A percentile compares a stretch with the other conserved stretches of the same genome.
Evolutionary conservation across 2,797 vertebrate genomes (phyloP).

Genomic region (Myotis planiceps): DNA sequence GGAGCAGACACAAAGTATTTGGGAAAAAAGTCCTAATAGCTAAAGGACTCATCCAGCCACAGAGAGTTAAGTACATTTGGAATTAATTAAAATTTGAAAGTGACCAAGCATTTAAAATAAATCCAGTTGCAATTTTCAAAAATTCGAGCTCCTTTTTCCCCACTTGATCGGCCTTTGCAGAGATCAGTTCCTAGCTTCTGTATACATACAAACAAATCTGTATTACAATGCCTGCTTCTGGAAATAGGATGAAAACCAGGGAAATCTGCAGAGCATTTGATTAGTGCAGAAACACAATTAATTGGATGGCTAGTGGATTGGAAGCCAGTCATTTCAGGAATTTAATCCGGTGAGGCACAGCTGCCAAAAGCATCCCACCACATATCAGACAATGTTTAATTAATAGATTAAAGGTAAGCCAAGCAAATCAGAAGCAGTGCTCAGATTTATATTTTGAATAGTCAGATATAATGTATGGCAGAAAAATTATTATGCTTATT

Average conservation of each 20-base stretch:
- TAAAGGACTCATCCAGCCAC: background rate
- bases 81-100: conserved; percentile 30
- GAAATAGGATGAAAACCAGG: conserved; percentile 57
- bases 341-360: conserved; percentile 52
- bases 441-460: background rate
- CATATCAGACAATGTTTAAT: conserved; percentile 64
- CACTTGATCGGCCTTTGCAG: conserved; percentile 32
- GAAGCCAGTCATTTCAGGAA: conserved; percentile 68
- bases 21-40: background rate
- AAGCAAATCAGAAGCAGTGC: conserved; percentile 31
- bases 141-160: background rate
- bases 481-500: background rate
- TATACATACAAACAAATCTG: conserved; percentile 40
- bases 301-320: conserved; percentile 66
- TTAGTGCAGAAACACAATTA: conserved; percentile 76
- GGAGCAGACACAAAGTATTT: background rate
- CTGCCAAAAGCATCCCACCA: conserved; percentile 32
- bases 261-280: conserved; percentile 62
- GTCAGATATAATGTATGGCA: background rate
- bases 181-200: conserved; percentile 33
- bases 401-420: conserved; percentile 59
- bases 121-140: conserved; percentile 4
- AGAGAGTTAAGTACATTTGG: background rate
- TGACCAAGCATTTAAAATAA: conserved; percentile 24
- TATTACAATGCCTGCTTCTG: conserved; percentile 57